phyloP scores from a whole-genome alignment of 2,888 invertebrate species.

The Saturnia japonica region DNA sequence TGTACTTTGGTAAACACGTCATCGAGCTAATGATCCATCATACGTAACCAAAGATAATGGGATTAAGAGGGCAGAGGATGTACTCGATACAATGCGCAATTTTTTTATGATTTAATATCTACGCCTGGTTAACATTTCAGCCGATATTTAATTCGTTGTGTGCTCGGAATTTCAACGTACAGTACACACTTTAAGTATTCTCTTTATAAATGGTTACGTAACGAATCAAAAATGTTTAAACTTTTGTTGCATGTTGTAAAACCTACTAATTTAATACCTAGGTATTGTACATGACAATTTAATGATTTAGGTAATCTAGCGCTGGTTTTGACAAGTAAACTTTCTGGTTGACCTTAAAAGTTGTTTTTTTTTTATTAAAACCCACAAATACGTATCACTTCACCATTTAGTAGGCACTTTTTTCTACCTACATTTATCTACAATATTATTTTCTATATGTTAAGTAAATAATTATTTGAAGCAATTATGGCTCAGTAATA shows the following conservation, averaged over 20 bases:
- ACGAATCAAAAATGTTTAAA: background rate
- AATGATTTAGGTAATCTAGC: too few species aligned
- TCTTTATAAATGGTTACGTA: background rate
- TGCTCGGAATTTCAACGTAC: conserved; percentile 11
- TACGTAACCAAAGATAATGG: conserved; percentile 48
- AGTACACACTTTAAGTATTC: background rate
- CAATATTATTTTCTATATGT: too few species aligned
- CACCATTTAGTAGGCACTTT: too few species aligned
- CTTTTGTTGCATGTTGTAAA: background rate
- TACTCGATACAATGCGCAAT: conserved; percentile 41
- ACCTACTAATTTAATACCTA: too few species aligned
- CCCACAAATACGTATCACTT: too few species aligned
- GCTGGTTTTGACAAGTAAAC: too few species aligned
- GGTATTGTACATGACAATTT: too few species aligned
- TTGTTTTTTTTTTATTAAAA: too few species aligned
- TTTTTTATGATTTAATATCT: conserved; percentile 47
- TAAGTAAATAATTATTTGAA: too few species aligned
- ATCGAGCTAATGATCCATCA: conserved; percentile 57
- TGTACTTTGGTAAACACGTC: conserved; percentile 46
- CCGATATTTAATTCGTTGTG: conserved; percentile 15
- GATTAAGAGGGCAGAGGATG: conserved; percentile 68
- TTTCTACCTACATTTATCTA: too few species aligned
- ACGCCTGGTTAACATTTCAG: conserved; percentile 24
- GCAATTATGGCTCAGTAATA: too few species aligned
- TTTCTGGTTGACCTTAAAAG: too few species aligned